A percentile compares a stretch with the other conserved stretches of the same genome.
Evolutionary conservation across 2,113 vertebrate genomes (phyloP).

Genomic region (Myotis davidii): DNA sequence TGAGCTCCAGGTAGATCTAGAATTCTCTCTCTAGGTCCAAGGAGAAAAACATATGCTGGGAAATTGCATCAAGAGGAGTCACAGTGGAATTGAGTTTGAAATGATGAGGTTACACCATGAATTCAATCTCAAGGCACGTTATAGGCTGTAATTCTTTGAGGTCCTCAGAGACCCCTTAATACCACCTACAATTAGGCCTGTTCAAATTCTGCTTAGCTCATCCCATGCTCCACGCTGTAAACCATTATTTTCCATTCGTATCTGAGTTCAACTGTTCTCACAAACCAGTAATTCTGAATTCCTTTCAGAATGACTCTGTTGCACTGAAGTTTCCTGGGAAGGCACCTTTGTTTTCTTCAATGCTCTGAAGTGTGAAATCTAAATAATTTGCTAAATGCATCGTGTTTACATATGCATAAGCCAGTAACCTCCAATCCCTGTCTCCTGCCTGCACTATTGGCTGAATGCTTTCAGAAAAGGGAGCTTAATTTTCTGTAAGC

Average conservation of each 20-base stretch:
- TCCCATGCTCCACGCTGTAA: background rate
- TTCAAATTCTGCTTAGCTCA: slow-evolving; percentile 7
- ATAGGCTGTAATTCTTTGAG: slow-evolving; percentile 44
- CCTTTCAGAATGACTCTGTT: slow-evolving; percentile 51
- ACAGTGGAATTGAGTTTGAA: slow-evolving; percentile 38
- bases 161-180: slow-evolving; percentile 23
- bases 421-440: slow-evolving; percentile 67
- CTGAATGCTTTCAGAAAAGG: slow-evolving; percentile 75
- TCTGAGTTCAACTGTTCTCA: background rate
- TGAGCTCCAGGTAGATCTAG: background rate
- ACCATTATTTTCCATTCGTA: slow-evolving; percentile 55
- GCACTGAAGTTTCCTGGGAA: slow-evolving; percentile 56
- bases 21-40: background rate
- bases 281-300: slow-evolving; percentile 58
- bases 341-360: slow-evolving; percentile 71
- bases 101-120: background rate
- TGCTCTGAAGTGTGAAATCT: slow-evolving; percentile 75
- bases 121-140: slow-evolving; percentile 43
- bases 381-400: slow-evolving; percentile 77
- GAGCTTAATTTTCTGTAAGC: slow-evolving; percentile 79
- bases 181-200: slow-evolving; percentile 52
- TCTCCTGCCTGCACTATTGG: slow-evolving; percentile 50
- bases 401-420: slow-evolving; percentile 78
- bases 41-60: slow-evolving; percentile 44
- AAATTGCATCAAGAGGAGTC: slow-evolving; percentile 40